Base-by-base conservation (phyloP, 1,140 invertebrate species). In the Brachionus manjavacas region DNA sequence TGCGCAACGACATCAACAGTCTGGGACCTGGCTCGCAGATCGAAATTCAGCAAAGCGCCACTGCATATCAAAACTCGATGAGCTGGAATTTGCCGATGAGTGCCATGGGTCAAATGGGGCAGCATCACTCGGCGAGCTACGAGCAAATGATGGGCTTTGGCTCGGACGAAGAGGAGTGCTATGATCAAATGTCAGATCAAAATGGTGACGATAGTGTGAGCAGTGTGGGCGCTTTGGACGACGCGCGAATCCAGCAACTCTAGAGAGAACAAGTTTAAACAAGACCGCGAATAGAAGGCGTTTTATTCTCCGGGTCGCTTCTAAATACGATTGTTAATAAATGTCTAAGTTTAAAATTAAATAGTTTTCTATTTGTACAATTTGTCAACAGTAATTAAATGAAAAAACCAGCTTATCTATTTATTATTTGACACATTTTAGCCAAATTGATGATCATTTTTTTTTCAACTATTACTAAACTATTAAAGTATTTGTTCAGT, bases 1-100 rank as follows among this genome's bases (percentile, higher is more conserved):
- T 84, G 35, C 83, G 66, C 49, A 84, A 84, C 64, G 83, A 84
- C 55, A 72, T 84, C 3, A 16, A n/a, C 16, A 81, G 64, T 81
- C 16, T 83, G 31, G 60, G 60, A 12, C 64, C 64, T n/a, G 60
- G 60, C 23, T 39, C 68, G 12, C 43, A 55, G n/a, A 70, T 84
- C 35, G 83, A 84, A 43, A 72, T 84, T 23, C 83, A 84, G 55
- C 64, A 64, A 16, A 81, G 79, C 11, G 79, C 79, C 7, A 81
- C 8, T 12, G 79, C 79, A 7, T 81, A 81, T 43, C 79, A 81
- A 12, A 81, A 64, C 25, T 43, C 52, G 6, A 41, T 81, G 8
- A 23, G 20, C 16, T 81, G 79, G 79, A 81, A 81, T 64, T 35
- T 80, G 46, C 25, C 52, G 14, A 55, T 55, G 52, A 55, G n/a